phyloP scores from a whole-genome alignment of 2,797 vertebrate genomes.

The Helarctos malayanus region DNA sequence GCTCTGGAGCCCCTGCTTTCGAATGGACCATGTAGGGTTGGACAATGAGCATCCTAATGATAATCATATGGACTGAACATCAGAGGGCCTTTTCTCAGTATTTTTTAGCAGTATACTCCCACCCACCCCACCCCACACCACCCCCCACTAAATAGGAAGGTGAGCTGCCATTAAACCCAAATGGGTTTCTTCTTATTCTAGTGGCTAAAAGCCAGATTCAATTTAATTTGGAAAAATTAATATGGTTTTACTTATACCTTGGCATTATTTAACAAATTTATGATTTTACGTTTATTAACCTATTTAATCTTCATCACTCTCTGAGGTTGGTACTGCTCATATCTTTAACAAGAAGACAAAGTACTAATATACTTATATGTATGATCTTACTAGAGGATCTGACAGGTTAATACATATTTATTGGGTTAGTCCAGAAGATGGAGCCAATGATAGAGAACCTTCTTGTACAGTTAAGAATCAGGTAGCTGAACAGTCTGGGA shows the following conservation, averaged over 20 bases:
- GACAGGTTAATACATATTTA: neutral
- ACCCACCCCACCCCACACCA: neutral
- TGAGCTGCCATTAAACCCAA: neutral
- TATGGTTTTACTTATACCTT: neutral
- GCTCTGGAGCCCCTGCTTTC: neutral
- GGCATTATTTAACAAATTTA: neutral
- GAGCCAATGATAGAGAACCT: neutral
- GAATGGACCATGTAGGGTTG: fast-evolving
- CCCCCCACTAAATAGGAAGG: neutral
- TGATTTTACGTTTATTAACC: constrained; percentile 33
- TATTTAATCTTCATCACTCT: neutral
- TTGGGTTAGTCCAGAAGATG: neutral
- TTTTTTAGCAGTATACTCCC: neutral
- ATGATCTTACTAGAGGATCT: neutral
- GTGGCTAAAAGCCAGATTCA: neutral
- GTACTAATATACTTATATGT: too few species aligned
- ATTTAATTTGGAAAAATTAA: constrained; percentile 37
- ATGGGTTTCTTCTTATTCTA: neutral
- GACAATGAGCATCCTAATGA: neutral
- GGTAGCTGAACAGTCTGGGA: neutral
- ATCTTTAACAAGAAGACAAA: neutral
- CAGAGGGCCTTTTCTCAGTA: neutral
- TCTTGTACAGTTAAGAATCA: neutral
- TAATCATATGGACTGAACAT: neutral
- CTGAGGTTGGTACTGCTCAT: neutral